phyloP scores from a whole-genome alignment of 2,888 invertebrate genomes.

The Lampropteryx suffumata region DNA sequence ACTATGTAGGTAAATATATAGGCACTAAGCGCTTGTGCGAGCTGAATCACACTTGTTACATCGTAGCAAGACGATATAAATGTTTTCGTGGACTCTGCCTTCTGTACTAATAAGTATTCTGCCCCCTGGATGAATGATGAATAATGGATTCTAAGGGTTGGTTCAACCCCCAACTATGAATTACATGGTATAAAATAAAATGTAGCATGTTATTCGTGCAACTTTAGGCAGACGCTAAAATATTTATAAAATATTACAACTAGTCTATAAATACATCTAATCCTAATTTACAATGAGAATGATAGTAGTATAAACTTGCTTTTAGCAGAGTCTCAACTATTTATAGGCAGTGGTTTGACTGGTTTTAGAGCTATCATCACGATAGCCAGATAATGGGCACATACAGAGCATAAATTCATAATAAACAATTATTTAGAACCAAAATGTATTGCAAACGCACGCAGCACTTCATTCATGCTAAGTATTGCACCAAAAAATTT shows the following conservation, averaged over 20 bases:
- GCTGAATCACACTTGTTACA: too few species aligned
- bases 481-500: slow-evolving; percentile 57
- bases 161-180: too few species aligned
- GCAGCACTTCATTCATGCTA: slow-evolving; percentile 42
- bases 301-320: slow-evolving; percentile 68
- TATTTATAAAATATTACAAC: not conserved
- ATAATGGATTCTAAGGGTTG: too few species aligned
- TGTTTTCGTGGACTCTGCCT: too few species aligned
- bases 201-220: not conserved
- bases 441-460: slow-evolving; percentile 28
- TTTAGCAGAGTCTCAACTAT: slow-evolving; percentile 20
- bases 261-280: slow-evolving; percentile 17
- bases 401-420: slow-evolving; percentile 49
- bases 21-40: too few species aligned
- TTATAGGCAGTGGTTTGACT: slow-evolving; percentile 71
- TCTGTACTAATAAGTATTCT: too few species aligned
- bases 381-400: slow-evolving; percentile 34
- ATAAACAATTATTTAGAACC: slow-evolving; percentile 28
- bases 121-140: too few species aligned
- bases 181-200: too few species aligned
- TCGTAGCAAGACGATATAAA: too few species aligned
- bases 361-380: slow-evolving; percentile 52
- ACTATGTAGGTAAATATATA: too few species aligned
- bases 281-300: slow-evolving; percentile 52
- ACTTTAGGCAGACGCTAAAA: slow-evolving; percentile 1